Conservation (phyloP, 2,797 vertebrate species). For the Coranthus polyacanthus region DNA sequence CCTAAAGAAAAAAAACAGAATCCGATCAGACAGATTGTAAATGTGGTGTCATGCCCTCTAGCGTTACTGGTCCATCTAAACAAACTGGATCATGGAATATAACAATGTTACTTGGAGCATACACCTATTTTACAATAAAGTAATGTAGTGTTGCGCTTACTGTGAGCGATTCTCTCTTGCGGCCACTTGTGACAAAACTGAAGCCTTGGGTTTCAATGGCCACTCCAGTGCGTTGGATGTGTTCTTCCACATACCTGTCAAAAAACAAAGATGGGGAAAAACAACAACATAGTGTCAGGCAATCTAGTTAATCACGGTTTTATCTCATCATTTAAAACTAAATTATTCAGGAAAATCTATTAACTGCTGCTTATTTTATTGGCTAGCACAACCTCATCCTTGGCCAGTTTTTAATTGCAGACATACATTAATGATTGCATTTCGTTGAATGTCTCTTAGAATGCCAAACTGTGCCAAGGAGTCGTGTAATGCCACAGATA, state of each 20-base stretch:
- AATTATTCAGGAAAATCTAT: constrained; percentile 8
- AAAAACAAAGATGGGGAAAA: not conserved
- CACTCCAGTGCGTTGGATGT: constrained; percentile 90
- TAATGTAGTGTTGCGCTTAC: constrained; percentile 70
- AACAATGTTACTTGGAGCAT: not conserved
- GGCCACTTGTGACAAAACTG: constrained; percentile 89
- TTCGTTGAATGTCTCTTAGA: not conserved
- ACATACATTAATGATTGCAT: constrained; percentile 7
- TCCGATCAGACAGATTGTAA: constrained; percentile 3
- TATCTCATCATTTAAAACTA: constrained; percentile 1
- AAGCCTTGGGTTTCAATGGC: constrained; percentile 91
- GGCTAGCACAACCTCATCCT: not conserved
- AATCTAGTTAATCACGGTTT: not conserved
- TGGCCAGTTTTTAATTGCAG: not conserved
- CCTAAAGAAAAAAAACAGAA: constrained; percentile 67
- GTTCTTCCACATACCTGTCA: constrained; percentile 91
- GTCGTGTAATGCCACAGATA: not conserved
- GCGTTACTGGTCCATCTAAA: not conserved
- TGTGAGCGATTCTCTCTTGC: constrained; percentile 90
- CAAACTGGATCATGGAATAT: not conserved
- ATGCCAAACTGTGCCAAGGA: not conserved
- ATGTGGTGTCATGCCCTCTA: not conserved
- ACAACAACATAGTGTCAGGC: not conserved
- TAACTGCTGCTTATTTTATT: not conserved
- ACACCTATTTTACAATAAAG: not conserved